These are phyloP conservation scores for Trissoscelio sp. DNA, from an alignment of 2,888 invertebrate species.

Conservation along the genomic window DNA sequence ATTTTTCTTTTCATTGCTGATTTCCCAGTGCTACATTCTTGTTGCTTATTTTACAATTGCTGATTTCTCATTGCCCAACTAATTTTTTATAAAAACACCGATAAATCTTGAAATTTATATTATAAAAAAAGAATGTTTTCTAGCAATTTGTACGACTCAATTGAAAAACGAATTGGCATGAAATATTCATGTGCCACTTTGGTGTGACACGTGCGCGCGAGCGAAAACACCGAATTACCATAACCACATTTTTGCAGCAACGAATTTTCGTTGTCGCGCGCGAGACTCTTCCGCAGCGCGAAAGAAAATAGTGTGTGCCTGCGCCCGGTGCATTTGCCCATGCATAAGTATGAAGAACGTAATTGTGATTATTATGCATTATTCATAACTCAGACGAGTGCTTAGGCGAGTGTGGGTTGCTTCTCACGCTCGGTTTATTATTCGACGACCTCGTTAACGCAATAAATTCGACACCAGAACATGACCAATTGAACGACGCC, in stretches of 20 bases:
- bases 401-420: conserved; percentile 70
- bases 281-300: conserved; percentile 3
- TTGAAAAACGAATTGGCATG: conserved; percentile 45
- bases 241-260: conserved; percentile 48
- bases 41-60: too few species aligned
- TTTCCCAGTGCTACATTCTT: too few species aligned
- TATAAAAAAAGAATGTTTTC: too few species aligned
- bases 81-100: too few species aligned
- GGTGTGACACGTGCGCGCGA: conserved; percentile 34
- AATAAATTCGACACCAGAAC: conserved; percentile 70
- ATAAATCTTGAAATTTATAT: too few species aligned
- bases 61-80: too few species aligned
- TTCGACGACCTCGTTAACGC: conserved; percentile 74
- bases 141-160: too few species aligned
- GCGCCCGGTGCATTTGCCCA: conserved; percentile 69
- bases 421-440: conserved; percentile 76
- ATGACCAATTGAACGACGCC: conserved; percentile 66
- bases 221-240: conserved; percentile 55
- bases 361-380: conserved; percentile 78
- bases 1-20: too few species aligned
- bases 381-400: conserved; percentile 77
- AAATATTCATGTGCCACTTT: conserved; percentile 60
- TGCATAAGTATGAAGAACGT: conserved; percentile 74
- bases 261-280: conserved; percentile 40
- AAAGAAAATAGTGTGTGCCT: conserved; percentile 47